Percentiles rank a stretch among this genome's conserved stretches.
These are phyloP conservation scores for Zaprionus camerounensis DNA, from an alignment of 1,140 invertebrate species.

Conservation along the genomic window DNA sequence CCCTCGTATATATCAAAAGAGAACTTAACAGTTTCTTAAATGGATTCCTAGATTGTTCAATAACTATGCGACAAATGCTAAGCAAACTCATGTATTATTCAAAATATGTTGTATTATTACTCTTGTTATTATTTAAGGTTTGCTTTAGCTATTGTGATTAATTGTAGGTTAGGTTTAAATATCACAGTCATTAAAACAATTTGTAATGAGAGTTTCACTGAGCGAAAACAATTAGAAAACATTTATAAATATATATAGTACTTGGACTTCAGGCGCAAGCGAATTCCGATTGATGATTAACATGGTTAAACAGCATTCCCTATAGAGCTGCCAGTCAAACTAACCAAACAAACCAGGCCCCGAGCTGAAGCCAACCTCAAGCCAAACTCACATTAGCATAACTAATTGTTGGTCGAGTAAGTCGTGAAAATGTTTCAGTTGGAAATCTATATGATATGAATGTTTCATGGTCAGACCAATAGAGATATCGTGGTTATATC, in stretches of 20 bases:
- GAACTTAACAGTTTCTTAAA: neutral
- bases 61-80: neutral
- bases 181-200: neutral
- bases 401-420: conserved; percentile 5
- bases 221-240: neutral
- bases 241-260: neutral
- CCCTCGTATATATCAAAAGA: neutral
- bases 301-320: neutral
- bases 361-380: neutral
- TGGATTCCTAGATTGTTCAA: neutral
- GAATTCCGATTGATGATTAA: neutral
- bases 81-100: neutral
- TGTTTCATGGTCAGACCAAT: neutral
- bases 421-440: conserved; percentile 2
- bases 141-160: neutral
- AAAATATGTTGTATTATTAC: neutral
- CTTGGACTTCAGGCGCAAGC: neutral
- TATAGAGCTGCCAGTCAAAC: neutral
- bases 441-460: neutral
- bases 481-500: neutral
- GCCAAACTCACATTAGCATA: conserved; percentile 7
- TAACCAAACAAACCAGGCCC: neutral
- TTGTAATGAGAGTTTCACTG: neutral
- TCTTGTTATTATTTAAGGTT: no score
- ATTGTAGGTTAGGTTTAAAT: neutral